A percentile compares a stretch with the other conserved stretches of the same genome.
phyloP scores from a whole-genome alignment of 2,797 vertebrate species.

The Manis crassicaudata region DNA sequence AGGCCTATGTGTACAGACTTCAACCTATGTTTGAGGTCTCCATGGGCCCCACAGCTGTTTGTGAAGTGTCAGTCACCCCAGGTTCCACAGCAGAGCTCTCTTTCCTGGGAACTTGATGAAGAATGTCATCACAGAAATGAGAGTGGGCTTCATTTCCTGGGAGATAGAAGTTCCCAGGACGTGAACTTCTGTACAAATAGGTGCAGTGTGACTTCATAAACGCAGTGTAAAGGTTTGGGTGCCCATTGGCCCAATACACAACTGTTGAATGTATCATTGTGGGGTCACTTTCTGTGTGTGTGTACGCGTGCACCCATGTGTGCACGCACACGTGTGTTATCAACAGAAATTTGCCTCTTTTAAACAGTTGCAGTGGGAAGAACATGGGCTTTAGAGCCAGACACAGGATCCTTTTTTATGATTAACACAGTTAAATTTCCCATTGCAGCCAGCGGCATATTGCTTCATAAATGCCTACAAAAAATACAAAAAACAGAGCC shows the following conservation, averaged over 20 bases:
- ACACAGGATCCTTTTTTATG: slow-evolving; percentile 11
- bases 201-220: not conserved
- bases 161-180: not conserved
- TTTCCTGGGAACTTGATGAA: not conserved
- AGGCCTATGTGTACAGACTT: not conserved
- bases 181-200: not conserved
- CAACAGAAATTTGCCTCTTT: not conserved
- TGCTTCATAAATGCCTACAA: slow-evolving; percentile 67
- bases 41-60: not conserved
- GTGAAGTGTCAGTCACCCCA: not conserved
- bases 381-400: not conserved
- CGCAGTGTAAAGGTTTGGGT: rapidly evolving
- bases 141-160: too few relatives aligned
- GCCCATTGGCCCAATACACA: not conserved
- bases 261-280: not conserved
- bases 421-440: slow-evolving; percentile 56
- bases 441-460: not conserved
- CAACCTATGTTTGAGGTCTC: not conserved
- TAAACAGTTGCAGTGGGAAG: not conserved
- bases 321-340: not conserved
- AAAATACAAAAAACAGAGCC: not conserved
- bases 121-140: not conserved
- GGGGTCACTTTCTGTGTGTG: not conserved
- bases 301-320: rapidly evolving
- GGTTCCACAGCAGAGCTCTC: not conserved